These are phyloP conservation scores for Zoroaster sp. DNA, from an alignment of 53 echinoderm and acorn worm genomes.

Conservation along the genomic window DNA sequence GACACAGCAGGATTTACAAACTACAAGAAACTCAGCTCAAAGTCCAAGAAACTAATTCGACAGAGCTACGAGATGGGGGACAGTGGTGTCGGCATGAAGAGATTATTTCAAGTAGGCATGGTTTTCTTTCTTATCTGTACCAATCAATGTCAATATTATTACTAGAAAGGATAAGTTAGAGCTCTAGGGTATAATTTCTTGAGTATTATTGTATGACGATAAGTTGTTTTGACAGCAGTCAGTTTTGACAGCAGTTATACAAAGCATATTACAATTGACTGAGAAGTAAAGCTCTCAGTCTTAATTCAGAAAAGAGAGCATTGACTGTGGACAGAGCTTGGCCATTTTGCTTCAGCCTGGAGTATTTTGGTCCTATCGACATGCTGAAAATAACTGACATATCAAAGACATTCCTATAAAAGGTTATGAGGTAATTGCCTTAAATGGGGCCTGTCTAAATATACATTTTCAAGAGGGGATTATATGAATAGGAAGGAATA, in stretches of 20 bases:
- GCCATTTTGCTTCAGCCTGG: not conserved
- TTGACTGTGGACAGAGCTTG: not conserved
- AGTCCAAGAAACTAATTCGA: conserved; percentile 93
- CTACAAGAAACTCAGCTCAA: conserved; percentile 93
- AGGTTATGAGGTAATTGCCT: not conserved
- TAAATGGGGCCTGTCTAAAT: not conserved
- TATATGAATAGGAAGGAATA: not conserved
- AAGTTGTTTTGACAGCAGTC: not conserved
- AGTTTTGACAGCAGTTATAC: not conserved
- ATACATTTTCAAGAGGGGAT: not conserved
- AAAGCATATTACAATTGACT: not conserved
- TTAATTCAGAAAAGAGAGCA: not conserved
- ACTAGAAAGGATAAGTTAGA: not conserved
- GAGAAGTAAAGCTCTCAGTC: not conserved
- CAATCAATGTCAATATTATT: not conserved
- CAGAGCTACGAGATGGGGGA: conserved; percentile 96
- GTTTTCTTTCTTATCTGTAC: conserved; percentile 43
- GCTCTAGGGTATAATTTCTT: not conserved
- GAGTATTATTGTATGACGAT: not conserved
- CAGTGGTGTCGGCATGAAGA: conserved; percentile 85
- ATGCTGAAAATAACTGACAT: conserved; percentile 31
- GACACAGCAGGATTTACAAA: conserved; percentile 67
- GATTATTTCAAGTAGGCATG: conserved; percentile 96
- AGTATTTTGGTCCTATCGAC: not conserved
- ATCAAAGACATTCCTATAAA: conserved; percentile 31